Conservation (phyloP, 2,888 invertebrate species). For the Eupithecia tripunctaria region DNA sequence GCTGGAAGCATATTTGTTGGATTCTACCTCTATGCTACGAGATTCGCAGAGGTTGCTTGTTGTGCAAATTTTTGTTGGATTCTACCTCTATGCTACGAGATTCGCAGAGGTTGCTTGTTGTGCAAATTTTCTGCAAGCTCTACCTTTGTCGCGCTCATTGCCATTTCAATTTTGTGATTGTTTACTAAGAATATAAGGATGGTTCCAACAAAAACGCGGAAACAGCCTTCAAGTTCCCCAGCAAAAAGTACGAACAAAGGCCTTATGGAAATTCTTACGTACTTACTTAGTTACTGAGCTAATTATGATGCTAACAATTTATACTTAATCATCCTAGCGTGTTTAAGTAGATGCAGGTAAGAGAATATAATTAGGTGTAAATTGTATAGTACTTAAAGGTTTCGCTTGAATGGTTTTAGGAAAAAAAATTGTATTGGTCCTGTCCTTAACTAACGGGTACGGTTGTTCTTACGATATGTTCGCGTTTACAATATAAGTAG, state of each 20-base stretch:
- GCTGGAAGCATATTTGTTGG: neutral
- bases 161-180: slow-evolving; percentile 9
- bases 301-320: slow-evolving; percentile 29
- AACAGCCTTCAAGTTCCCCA: slow-evolving; percentile 29
- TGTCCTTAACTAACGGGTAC: slow-evolving; percentile 3
- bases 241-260: slow-evolving; percentile 40
- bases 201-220: slow-evolving; percentile 39
- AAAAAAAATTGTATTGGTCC: neutral
- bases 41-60: neutral
- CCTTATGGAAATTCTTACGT: slow-evolving; percentile 34
- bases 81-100: neutral
- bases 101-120: neutral
- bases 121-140: neutral
- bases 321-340: slow-evolving; percentile 34
- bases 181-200: slow-evolving; percentile 13
- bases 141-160: slow-evolving; percentile 7
- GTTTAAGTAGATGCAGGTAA: slow-evolving; percentile 26
- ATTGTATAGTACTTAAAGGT: slow-evolving; percentile 51
- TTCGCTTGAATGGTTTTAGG: neutral
- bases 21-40: neutral
- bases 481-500: slow-evolving; percentile 32
- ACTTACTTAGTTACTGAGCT: slow-evolving; percentile 26
- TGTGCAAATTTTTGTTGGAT: slow-evolving; percentile 1
- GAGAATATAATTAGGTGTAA: slow-evolving; percentile 47
- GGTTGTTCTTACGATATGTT: neutral